These are phyloP conservation scores for Danio tinwini DNA, from an alignment of 2,797 vertebrate genomes.

Conservation along the genomic window DNA sequence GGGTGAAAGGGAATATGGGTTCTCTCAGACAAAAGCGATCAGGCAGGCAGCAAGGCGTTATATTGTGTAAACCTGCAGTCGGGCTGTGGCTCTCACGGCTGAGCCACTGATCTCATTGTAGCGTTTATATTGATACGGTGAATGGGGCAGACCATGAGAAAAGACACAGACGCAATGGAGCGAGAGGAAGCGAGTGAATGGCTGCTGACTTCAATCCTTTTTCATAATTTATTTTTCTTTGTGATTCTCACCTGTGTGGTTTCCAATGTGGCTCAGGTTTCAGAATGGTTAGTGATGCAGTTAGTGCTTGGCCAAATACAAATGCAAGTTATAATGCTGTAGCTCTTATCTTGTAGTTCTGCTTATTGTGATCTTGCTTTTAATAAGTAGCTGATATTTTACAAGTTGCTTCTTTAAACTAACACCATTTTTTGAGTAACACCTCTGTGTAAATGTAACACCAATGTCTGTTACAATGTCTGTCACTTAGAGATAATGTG, in stretches of 20 bases:
- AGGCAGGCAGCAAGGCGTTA: slow-evolving; percentile 23
- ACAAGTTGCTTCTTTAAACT: too few species aligned
- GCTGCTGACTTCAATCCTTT: background rate
- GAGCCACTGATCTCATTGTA: slow-evolving; percentile 37
- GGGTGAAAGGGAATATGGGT: slow-evolving; percentile 52
- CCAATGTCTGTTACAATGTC: too few species aligned
- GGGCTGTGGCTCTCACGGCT: slow-evolving; percentile 64
- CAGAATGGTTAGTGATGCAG: background rate
- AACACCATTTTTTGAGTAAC: too few species aligned
- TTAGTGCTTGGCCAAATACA: background rate
- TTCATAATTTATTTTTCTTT: slow-evolving; percentile 41
- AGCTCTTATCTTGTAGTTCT: background rate
- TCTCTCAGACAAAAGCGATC: slow-evolving; percentile 50
- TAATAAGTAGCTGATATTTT: background rate
- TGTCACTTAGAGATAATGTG: too few species aligned
- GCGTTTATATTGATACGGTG: slow-evolving; percentile 26
- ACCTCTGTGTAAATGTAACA: too few species aligned
- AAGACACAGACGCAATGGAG: background rate
- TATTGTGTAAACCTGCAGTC: slow-evolving; percentile 41
- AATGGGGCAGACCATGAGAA: slow-evolving; percentile 16
- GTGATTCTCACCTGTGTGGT: slow-evolving; percentile 29
- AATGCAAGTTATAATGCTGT: background rate
- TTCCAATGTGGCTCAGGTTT: slow-evolving; percentile 26
- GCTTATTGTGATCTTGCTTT: background rate
- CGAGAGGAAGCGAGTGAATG: background rate